Percentiles rank a stretch among this genome's conserved stretches.
phyloP scores from a whole-genome alignment of 2,888 invertebrate genomes.

The Parascotia fuliginaria region DNA sequence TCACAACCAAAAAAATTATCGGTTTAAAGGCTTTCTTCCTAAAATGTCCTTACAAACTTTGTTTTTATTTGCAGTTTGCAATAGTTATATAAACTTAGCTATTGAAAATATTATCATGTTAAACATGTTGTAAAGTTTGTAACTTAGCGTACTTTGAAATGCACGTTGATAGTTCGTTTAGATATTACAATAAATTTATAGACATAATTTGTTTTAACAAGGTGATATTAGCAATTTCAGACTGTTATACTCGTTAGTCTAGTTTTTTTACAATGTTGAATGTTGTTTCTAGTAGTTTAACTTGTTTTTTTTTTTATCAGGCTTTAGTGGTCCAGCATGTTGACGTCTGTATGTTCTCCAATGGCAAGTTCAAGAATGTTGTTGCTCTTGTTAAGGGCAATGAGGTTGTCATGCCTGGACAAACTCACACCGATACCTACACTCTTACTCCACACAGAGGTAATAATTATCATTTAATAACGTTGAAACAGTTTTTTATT shows the following conservation, averaged over 20 bases:
- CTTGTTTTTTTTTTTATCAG: slow-evolving; percentile 69
- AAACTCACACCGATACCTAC: slow-evolving; percentile 87
- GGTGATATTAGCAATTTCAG: no score
- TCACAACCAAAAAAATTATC: no score
- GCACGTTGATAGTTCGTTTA: neutral
- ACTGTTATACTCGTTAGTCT: no score
- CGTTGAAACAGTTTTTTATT: neutral
- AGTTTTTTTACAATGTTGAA: no score
- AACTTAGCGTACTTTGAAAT: neutral
- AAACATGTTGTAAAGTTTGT: neutral
- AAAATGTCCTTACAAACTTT: no score
- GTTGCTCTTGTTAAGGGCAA: slow-evolving; percentile 88
- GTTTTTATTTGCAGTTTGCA: no score
- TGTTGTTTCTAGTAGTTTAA: no score
- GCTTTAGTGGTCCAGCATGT: slow-evolving; percentile 95
- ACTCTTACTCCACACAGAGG: slow-evolving; percentile 88
- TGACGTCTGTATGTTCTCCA: slow-evolving; percentile 97
- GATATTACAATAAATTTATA: neutral
- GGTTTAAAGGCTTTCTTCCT: no score
- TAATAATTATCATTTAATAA: slow-evolving; percentile 39
- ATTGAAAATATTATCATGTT: neutral
- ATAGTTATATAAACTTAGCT: neutral
- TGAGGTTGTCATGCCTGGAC: slow-evolving; percentile 88
- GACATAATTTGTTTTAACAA: neutral
- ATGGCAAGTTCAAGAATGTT: slow-evolving; percentile 97